Evolutionary conservation across 1,140 invertebrate species (phyloP).

Genomic region (Bombyx mori): ASM3026992v2 NC_085121.1:2546001-2546500

Average conservation of each 20-base stretch:
- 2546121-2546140: too few species aligned
- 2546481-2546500: neutral
- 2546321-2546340: neutral
- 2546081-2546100: too few species aligned
- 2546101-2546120: too few species aligned
- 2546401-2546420: neutral
- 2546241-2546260: neutral
- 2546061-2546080: too few species aligned
- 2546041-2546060: too few species aligned
- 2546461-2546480: neutral
- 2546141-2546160: too few species aligned
- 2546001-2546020: neutral
- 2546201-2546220: neutral
- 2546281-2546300: neutral
- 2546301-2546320: neutral
- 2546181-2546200: too few species aligned
- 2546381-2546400: slow-evolving; percentile 1
- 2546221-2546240: neutral
- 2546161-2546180: too few species aligned
- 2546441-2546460: neutral
- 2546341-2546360: neutral
- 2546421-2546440: neutral
- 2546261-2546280: too few species aligned
- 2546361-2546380: neutral
- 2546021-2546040: too few species aligned